Evolutionary conservation across 1,140 invertebrate genomes (phyloP), one percentile per base, ranked within the genome.

Genomic region (Dendrolimus punctatus): DNA sequence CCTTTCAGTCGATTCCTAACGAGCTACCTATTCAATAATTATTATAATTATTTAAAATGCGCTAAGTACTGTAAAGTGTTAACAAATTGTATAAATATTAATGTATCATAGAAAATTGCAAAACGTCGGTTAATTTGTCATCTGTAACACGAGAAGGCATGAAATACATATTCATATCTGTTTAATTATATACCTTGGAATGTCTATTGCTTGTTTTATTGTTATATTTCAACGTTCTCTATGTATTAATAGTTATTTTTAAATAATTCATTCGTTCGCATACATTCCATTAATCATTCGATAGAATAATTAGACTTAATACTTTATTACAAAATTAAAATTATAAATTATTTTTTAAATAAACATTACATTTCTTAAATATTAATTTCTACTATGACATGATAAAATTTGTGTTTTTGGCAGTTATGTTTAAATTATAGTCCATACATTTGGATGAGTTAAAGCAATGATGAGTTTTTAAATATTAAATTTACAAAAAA

Each of bases 1-100:
- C 58, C 58, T 62, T 60, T 84, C 80, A 84, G 80, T 84, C 80
- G 57, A 73, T 69, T 73, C 64, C 63, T 72, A 74, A 62, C 58
- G 64, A 65, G 62, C 70, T 77, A 80, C 68, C 57, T 73, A 66
- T 60, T 58, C 58, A 49, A 56, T 59, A 23, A 23, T 23, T 57
- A 46, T 47, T 57, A 55, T 39, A 51, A 23, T 49, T 5, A 49
- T 40, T 7, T 64, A 60, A 55, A 61, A 63, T 61, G 64, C 54
- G 55, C 62, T 72, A 74, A 70, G 71, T 72, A 77, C 67, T 57
- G 59, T 44, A 60, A 62, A 55, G 52, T 9, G 45, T 57, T 57
- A 51, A 57, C 47, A 52, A 63, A 58, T 44, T 52, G 46, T 46
- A 53, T 57, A 54, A 41, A 46, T 40, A 36, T 58, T 54, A 41